Evolutionary conservation across 1,140 invertebrate genomes (phyloP).

Genomic region (Coelopa frigida): DNA sequence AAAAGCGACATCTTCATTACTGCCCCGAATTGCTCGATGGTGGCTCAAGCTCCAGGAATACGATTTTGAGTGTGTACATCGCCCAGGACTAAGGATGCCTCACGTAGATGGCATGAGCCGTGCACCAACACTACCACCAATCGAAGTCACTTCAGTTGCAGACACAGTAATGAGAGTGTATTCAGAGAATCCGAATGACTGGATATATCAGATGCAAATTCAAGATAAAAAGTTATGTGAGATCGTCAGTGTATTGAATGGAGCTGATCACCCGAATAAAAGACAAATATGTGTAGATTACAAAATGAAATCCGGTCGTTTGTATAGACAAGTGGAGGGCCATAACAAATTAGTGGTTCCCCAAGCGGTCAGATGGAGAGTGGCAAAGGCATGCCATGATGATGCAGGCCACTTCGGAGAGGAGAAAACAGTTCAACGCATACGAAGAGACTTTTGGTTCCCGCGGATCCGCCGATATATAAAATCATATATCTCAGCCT

Average conservation of each 20-base stretch:
- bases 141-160: background rate
- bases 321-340: background rate
- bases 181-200: background rate
- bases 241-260: background rate
- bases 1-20: constrained; percentile 2
- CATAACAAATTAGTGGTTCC: constrained; percentile 3
- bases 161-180: background rate
- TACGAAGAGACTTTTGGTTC: constrained; percentile 22
- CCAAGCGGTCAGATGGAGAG: constrained; percentile 5
- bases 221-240: background rate
- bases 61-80: constrained; percentile 3
- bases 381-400: constrained; percentile 5
- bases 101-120: background rate
- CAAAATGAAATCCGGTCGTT: background rate
- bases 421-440: constrained; percentile 12
- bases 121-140: background rate
- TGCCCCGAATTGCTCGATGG: constrained; percentile 35
- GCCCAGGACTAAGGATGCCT: background rate
- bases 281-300: constrained; percentile 2
- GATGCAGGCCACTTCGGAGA: constrained; percentile 6
- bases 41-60: constrained; percentile 18
- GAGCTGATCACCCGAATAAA: too few relatives aligned
- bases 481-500: constrained; percentile 23
- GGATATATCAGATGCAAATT: background rate
- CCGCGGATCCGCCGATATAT: constrained; percentile 19